These are phyloP conservation scores for Drosophila putrida DNA, from an alignment of 2,888 invertebrate species.

Conservation along the genomic window DNA sequence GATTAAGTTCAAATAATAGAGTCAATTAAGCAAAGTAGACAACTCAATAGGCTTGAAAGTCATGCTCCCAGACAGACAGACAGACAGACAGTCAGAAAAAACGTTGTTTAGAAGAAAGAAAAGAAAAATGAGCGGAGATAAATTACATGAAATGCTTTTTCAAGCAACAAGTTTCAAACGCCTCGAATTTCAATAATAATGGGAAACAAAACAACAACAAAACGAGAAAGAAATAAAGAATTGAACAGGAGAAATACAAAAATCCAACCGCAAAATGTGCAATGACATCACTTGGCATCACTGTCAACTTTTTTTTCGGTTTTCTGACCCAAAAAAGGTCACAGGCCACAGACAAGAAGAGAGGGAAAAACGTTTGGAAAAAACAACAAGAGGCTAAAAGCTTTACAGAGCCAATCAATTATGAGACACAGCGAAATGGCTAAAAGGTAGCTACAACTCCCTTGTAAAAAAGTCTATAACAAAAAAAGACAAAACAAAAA, in stretches of 20 bases:
- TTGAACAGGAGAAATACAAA: constrained; percentile 44
- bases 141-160: constrained; percentile 55
- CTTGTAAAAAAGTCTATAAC: constrained; percentile 34
- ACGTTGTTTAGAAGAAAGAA: constrained; percentile 38
- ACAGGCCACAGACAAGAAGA: constrained; percentile 27
- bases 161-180: constrained; percentile 68
- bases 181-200: constrained; percentile 45
- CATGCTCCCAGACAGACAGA: constrained; percentile 24
- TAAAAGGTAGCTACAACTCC: constrained; percentile 64
- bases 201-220: constrained; percentile 7
- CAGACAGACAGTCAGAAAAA: constrained; percentile 5
- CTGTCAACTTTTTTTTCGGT: constrained; percentile 64
- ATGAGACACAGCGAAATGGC: constrained; percentile 50
- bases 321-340: constrained; percentile 55
- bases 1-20: constrained; percentile 76
- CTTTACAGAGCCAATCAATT: constrained; percentile 68
- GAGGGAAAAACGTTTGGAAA: background rate
- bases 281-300: constrained; percentile 80
- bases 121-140: constrained; percentile 59
- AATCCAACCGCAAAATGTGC: constrained; percentile 55
- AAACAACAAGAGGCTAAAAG: constrained; percentile 55
- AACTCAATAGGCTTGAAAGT: constrained; percentile 70
- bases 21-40: constrained; percentile 78
- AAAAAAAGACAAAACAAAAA: constrained; percentile 31
- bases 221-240: constrained; percentile 27